These are phyloP conservation scores for Galerucella calmariensis DNA, from an alignment of 2,888 invertebrate genomes.

Conservation along the genomic window DNA sequence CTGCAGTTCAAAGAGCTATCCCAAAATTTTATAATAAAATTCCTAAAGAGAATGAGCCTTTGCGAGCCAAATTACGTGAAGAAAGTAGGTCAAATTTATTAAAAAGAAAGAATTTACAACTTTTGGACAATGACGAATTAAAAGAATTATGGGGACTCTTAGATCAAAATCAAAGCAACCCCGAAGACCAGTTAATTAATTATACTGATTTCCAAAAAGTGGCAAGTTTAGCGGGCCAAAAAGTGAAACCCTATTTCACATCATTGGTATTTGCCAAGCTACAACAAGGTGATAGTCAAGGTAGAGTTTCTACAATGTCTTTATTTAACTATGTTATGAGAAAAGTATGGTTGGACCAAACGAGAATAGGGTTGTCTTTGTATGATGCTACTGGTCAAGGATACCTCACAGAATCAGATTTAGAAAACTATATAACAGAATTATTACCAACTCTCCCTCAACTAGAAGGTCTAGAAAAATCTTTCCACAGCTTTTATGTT, in stretches of 20 bases:
- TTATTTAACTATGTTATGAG: conserved; percentile 96
- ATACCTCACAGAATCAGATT: conserved; percentile 73
- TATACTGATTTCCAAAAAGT: conserved; percentile 88
- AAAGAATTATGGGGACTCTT: conserved; percentile 84
- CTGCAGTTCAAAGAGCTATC: conserved; percentile 69
- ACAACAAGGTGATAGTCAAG: conserved; percentile 86
- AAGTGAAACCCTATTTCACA: conserved; percentile 77
- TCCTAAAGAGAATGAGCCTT: conserved; percentile 80
- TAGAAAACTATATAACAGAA: conserved; percentile 95
- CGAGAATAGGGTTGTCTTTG: conserved; percentile 90
- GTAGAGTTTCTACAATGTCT: conserved; percentile 87
- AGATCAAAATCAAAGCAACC: conserved; percentile 81
- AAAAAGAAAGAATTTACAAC: conserved; percentile 84
- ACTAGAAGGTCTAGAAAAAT: conserved; percentile 88
- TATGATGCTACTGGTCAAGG: conserved; percentile 92
- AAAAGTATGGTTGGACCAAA: conserved; percentile 95
- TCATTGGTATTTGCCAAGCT: conserved; percentile 89
- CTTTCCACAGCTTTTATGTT: conserved; percentile 95
- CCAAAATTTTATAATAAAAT: conserved; percentile 82
- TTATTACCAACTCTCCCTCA: conserved; percentile 92
- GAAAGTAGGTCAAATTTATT: conserved; percentile 89
- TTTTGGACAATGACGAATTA: conserved; percentile 88
- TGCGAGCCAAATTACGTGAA: conserved; percentile 85
- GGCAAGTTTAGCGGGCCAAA: conserved; percentile 74
- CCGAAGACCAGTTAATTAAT: conserved; percentile 86